A percentile compares a stretch with the other conserved stretches of the same genome.
phyloP scores from a whole-genome alignment of 2,888 invertebrate species.

The Acanthosepion lycidas region DNA sequence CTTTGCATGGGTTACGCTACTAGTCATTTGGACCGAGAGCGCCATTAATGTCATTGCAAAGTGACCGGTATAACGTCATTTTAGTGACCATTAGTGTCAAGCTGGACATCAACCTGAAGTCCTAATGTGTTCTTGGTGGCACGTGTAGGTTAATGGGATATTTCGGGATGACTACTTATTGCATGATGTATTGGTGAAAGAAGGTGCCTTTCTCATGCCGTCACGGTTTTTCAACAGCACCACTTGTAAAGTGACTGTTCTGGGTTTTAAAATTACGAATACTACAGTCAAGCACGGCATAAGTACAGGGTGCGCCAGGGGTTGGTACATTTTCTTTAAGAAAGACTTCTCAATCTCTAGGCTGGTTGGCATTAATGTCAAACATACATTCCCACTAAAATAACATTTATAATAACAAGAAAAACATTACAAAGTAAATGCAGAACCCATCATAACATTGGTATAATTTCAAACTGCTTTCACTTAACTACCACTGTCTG shows the following conservation, averaged over 20 bases:
- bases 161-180: neutral
- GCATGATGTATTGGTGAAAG: neutral
- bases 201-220: neutral
- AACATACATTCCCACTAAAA: no score
- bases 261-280: neutral
- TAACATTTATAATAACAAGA: no score
- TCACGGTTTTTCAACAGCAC: neutral
- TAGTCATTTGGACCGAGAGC: neutral
- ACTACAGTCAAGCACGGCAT: neutral
- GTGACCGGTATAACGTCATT: neutral
- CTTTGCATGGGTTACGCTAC: neutral
- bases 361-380: no score
- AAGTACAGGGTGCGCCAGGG: neutral
- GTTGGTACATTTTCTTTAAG: no score
- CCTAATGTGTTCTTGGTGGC: neutral
- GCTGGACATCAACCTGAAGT: neutral
- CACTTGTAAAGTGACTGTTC: neutral
- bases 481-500: no score
- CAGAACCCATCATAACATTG: no score
- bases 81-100: conserved; percentile 1
- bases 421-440: no score
- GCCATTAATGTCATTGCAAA: neutral
- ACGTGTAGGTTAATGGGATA: neutral
- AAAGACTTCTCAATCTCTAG: no score
- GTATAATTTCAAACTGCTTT: no score